Conservation (phyloP, 2,888 invertebrate genomes). For the Melanophora roralis region DNA sequence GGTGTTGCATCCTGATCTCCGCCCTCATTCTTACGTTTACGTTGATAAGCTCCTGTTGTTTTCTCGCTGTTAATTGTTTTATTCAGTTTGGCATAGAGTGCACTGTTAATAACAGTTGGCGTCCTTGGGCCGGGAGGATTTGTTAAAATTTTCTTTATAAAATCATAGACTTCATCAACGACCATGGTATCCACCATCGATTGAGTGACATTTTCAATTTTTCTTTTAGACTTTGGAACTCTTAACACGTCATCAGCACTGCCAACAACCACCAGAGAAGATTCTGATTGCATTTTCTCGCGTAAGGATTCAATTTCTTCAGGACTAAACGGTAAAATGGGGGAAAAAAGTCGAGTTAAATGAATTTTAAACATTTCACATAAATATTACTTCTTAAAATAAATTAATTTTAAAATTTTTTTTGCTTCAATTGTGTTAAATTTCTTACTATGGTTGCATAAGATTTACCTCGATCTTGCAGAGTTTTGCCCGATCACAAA, state of each 20-base stretch:
- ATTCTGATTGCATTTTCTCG: constrained; percentile 86
- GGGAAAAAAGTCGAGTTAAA: no score
- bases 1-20: constrained; percentile 76
- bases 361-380: no score
- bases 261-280: constrained; percentile 86
- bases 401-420: no score
- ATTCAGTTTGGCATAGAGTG: constrained; percentile 63
- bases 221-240: constrained; percentile 83
- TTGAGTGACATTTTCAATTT: constrained; percentile 87
- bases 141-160: constrained; percentile 80
- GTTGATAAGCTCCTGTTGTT: constrained; percentile 73
- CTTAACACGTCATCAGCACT: constrained; percentile 87
- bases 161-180: constrained; percentile 83
- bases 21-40: constrained; percentile 78
- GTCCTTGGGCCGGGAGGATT: constrained; percentile 79
- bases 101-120: constrained; percentile 68
- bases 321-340: constrained; percentile 77
- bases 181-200: constrained; percentile 87
- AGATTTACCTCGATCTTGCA: constrained; percentile 78
- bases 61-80: constrained; percentile 56
- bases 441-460: neutral
- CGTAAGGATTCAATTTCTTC: constrained; percentile 88
- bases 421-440: neutral
- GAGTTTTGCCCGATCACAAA: constrained; percentile 89
- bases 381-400: no score